A percentile compares a stretch with the other conserved stretches of the same genome.
Evolutionary conservation across 1,140 invertebrate genomes (phyloP).

Genomic region (Tetramorium alpestre): DNA sequence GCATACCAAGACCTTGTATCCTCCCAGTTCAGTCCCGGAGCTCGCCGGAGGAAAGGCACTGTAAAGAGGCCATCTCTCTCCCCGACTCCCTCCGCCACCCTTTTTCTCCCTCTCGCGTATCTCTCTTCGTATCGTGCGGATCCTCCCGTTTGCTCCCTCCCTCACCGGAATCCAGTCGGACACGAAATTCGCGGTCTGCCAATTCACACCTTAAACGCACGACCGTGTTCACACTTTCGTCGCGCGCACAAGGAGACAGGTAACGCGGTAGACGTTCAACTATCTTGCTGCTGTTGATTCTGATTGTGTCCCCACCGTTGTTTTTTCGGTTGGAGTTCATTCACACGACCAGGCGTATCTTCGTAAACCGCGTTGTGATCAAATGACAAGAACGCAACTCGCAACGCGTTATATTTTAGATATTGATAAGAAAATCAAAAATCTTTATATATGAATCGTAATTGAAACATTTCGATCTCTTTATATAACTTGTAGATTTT

Average conservation of each 20-base stretch:
- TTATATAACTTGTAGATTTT: neutral
- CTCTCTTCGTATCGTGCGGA: conserved; percentile 54
- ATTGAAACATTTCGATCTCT: neutral
- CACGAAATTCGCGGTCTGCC: conserved; percentile 64
- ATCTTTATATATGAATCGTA: neutral
- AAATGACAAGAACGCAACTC: neutral
- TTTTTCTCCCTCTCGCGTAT: conserved; percentile 64
- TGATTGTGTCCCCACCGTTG: conserved; percentile 7
- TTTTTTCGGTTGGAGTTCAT: conserved; percentile 18
- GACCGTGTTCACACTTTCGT: conserved; percentile 47
- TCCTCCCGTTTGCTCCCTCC: neutral
- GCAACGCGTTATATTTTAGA: neutral
- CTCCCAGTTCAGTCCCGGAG: conserved; percentile 66
- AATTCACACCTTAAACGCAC: conserved; percentile 58
- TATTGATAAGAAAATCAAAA: neutral
- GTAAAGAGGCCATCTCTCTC: conserved; percentile 18
- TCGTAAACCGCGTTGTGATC: neutral
- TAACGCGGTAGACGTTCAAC: conserved; percentile 40
- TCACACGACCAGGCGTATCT: neutral
- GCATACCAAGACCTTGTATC: conserved; percentile 86
- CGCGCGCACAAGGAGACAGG: neutral
- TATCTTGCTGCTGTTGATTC: conserved; percentile 9
- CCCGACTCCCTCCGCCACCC: conserved; percentile 62
- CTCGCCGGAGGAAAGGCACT: conserved; percentile 11
- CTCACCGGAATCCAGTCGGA: conserved; percentile 58